A percentile compares a stretch with the other conserved stretches of the same genome.
Evolutionary conservation across 2,797 vertebrate species (phyloP).

Genomic region (Onychomys torridus): DNA sequence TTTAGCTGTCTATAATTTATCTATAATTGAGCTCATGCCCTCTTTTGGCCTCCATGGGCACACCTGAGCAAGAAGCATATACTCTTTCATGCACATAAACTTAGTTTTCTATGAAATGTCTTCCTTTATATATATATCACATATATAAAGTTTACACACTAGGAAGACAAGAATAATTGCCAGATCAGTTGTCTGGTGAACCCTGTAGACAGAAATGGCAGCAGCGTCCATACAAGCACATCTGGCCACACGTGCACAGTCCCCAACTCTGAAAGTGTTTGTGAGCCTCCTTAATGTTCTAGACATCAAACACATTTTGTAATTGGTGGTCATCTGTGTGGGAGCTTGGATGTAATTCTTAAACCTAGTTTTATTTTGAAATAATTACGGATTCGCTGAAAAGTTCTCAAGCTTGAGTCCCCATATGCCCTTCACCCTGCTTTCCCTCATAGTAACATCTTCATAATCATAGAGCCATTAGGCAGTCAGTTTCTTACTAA

Average conservation of each 20-base stretch:
- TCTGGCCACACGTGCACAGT: no score
- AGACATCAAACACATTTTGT: neutral
- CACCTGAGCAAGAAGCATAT: neutral
- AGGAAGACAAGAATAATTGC: neutral
- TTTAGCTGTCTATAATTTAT: no score
- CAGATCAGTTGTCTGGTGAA: neutral
- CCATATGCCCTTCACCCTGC: neutral
- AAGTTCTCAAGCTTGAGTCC: neutral
- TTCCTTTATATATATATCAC: neutral
- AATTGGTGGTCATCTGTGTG: neutral
- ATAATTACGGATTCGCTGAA: neutral
- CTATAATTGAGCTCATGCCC: no score
- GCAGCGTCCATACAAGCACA: neutral
- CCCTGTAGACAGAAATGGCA: neutral
- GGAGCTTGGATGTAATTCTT: neutral
- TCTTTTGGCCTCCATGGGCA: neutral
- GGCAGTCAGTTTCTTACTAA: neutral
- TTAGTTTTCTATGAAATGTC: neutral
- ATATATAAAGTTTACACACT: neutral
- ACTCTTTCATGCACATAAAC: neutral
- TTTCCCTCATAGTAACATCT: neutral
- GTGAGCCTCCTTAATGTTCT: neutral
- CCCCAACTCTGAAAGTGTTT: neutral
- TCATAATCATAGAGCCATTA: neutral
- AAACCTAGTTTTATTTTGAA: constrained; percentile 9